Percentiles rank a stretch among this genome's conserved stretches.
These are phyloP conservation scores for Drosophila suzukii DNA, from an alignment of 1,140 invertebrate genomes.

Conservation along the genomic window DNA sequence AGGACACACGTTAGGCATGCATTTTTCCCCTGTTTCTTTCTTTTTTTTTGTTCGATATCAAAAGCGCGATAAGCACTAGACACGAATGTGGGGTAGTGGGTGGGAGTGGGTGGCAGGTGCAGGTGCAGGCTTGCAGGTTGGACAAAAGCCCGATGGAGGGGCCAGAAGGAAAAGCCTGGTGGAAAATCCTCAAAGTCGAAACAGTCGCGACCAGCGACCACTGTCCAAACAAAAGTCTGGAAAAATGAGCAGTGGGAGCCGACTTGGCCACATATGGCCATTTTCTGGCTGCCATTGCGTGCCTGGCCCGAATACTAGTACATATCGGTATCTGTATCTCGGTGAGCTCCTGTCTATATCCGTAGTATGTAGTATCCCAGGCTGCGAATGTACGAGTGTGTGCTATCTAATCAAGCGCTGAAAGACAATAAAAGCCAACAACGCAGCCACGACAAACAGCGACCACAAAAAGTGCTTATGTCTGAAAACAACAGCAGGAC, in stretches of 20 bases:
- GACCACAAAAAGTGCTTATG: conserved; percentile 79
- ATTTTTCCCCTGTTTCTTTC: conserved; percentile 33
- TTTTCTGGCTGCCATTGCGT: conserved; percentile 68
- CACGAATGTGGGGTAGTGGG: conserved; percentile 54
- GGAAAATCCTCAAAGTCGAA: conserved; percentile 61
- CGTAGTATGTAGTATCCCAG: conserved; percentile 10
- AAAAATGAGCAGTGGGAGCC: conserved; percentile 48
- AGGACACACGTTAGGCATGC: conserved; percentile 63
- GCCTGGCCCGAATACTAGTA: conserved; percentile 26
- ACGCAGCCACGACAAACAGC: conserved; percentile 75
- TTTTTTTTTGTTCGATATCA: conserved; percentile 58
- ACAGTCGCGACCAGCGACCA: conserved; percentile 34
- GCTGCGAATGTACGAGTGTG: conserved; percentile 13
- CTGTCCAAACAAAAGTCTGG: conserved; percentile 53
- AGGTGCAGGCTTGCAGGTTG: conserved; percentile 17
- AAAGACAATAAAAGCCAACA: conserved; percentile 82
- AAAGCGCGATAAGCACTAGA: conserved; percentile 79
- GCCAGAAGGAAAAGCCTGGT: conserved; percentile 27
- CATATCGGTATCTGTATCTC: conserved; percentile 38
- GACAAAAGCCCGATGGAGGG: conserved; percentile 46
- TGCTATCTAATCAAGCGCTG: conserved; percentile 78
- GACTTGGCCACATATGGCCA: conserved; percentile 82
- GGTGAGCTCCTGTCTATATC: neutral
- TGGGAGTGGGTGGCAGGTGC: conserved; percentile 43
- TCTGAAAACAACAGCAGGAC: conserved; percentile 58